Conservation (phyloP, 2,797 vertebrate genomes). For the Silurus lanzhouensis region DNA sequence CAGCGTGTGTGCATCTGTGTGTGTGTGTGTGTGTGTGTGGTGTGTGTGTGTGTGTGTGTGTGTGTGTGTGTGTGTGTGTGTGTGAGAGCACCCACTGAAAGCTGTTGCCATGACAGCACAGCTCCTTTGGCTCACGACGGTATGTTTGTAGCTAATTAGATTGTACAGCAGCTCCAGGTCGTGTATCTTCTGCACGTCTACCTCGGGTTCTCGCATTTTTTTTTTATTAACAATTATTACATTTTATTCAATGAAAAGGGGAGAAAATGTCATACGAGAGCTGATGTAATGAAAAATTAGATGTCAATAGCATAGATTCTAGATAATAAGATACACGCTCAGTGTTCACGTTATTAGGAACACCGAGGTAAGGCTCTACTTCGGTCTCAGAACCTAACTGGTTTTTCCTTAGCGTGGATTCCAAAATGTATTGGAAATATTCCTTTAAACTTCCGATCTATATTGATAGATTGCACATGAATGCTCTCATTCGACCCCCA, state of each 20-base stretch:
- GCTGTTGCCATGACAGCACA: constrained; percentile 58
- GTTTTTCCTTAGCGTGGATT: background rate
- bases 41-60: background rate
- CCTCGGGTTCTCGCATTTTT: background rate
- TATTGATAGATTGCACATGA: background rate
- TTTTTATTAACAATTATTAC: background rate
- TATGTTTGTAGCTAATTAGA: constrained; percentile 57
- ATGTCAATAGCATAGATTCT: background rate
- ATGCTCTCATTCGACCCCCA: background rate
- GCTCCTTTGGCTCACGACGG: constrained; percentile 37
- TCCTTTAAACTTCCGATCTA: background rate
- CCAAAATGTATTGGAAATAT: background rate
- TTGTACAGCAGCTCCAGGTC: constrained; percentile 48
- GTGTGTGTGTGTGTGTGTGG: background rate
- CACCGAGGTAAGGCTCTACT: too few species aligned
- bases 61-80: background rate
- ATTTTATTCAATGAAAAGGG: background rate
- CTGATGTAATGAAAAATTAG: background rate
- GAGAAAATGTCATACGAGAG: background rate
- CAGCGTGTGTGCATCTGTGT: background rate
- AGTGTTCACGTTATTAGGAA: background rate
- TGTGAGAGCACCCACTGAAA: constrained; percentile 33
- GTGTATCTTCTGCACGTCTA: background rate
- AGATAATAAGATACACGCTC: background rate
- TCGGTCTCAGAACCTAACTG: too few species aligned